Evolutionary conservation across 1,140 invertebrate species (phyloP).

Genomic region (Ceratina calcarata): DNA sequence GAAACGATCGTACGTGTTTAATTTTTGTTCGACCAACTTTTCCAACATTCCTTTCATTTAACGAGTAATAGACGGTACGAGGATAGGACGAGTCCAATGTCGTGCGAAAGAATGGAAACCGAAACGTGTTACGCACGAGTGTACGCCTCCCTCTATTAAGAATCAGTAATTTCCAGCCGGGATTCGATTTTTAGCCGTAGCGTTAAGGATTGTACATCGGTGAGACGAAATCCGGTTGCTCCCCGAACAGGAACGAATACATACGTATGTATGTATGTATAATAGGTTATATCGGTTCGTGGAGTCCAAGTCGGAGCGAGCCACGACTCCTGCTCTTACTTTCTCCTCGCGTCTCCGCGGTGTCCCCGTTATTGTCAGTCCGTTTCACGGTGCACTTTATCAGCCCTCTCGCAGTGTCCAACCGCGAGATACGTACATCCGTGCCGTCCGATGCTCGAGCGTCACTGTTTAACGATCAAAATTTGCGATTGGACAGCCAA

Average conservation of each 20-base stretch:
- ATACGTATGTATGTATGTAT: background rate
- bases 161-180: background rate
- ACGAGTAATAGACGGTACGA: too few relatives aligned
- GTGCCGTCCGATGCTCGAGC: slow-evolving; percentile 15
- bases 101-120: too few relatives aligned
- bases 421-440: background rate
- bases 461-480: slow-evolving; percentile 1
- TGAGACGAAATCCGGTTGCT: slow-evolving; percentile 29
- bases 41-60: too few relatives aligned
- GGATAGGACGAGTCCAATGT: too few relatives aligned
- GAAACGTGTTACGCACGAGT: background rate
- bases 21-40: too few relatives aligned
- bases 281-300: slow-evolving; percentile 2
- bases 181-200: background rate
- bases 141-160: background rate
- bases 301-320: slow-evolving; percentile 6
- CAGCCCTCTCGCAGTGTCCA: background rate
- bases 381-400: slow-evolving; percentile 26
- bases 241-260: background rate
- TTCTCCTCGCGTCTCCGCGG: slow-evolving; percentile 43
- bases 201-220: background rate
- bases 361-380: slow-evolving; percentile 30
- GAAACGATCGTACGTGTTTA: too few relatives aligned
- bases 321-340: slow-evolving; percentile 31
- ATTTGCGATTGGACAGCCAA: background rate